Evolutionary conservation across 53 echinoderm and acorn worm genomes (phyloP).

Genomic region (Zoroaster sp.): DNA sequence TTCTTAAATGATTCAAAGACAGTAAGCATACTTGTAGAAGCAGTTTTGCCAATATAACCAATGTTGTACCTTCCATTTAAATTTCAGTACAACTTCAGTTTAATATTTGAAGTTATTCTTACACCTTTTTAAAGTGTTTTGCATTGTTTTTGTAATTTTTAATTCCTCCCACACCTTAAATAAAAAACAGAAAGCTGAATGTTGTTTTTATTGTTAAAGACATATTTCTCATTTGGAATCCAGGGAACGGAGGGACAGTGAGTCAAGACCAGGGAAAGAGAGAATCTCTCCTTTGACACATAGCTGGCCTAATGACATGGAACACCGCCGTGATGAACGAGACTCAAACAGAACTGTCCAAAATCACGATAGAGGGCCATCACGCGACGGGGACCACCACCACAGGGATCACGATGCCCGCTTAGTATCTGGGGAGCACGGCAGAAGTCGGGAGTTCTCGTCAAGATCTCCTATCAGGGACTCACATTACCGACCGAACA

Average conservation of each 20-base stretch:
- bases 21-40: too few relatives aligned
- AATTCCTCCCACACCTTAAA: neutral
- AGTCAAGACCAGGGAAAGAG: slow-evolving; percentile 63
- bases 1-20: too few relatives aligned
- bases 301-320: slow-evolving; percentile 41
- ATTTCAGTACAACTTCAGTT: too few relatives aligned
- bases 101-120: too few relatives aligned
- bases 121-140: too few relatives aligned
- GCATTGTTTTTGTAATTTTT: too few relatives aligned
- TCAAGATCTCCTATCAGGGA: slow-evolving; percentile 63
- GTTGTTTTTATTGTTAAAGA: neutral
- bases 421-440: neutral
- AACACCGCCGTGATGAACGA: slow-evolving; percentile 27
- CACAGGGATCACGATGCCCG: slow-evolving; percentile 13
- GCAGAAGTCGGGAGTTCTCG: slow-evolving; percentile 56
- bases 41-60: too few relatives aligned
- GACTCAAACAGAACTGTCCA: slow-evolving; percentile 52
- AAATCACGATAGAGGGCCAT: slow-evolving; percentile 58
- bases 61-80: too few relatives aligned
- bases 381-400: slow-evolving; percentile 45
- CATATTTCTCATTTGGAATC: neutral
- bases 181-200: neutral
- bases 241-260: slow-evolving; percentile 73
- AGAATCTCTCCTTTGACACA: slow-evolving; percentile 35
- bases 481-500: slow-evolving; percentile 56